phyloP scores from a whole-genome alignment of 1,140 invertebrate genomes.

The Lordiphosa collinella region DNA sequence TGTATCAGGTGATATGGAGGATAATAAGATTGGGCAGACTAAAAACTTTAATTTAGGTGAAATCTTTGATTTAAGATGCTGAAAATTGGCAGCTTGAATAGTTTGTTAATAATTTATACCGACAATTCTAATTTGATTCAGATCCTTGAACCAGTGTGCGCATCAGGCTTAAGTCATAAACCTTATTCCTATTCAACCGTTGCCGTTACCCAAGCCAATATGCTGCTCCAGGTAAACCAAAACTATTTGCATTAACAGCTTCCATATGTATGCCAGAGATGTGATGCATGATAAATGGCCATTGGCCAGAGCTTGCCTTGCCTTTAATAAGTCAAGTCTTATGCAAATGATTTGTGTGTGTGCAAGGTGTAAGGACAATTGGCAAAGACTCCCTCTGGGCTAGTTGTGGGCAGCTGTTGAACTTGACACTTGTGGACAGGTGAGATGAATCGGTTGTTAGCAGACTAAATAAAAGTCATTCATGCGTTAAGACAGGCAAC shows the following conservation, averaged over 20 bases:
- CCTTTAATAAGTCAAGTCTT: constrained; percentile 1
- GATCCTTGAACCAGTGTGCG: too few species aligned
- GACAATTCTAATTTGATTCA: too few species aligned
- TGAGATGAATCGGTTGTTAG: neutral
- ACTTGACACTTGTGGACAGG: neutral
- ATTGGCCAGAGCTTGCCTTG: neutral
- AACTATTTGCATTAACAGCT: neutral
- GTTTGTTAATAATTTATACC: too few species aligned
- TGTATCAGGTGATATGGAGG: too few species aligned
- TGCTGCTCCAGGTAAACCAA: neutral
- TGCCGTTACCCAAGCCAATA: constrained; percentile 1
- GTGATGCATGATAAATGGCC: constrained; percentile 6
- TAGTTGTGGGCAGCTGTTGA: constrained; percentile 2
- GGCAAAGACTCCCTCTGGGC: neutral
- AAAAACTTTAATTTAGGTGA: too few species aligned
- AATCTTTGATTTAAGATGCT: too few species aligned
- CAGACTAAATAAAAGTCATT: too few species aligned
- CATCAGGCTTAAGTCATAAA: neutral
- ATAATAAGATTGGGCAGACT: too few species aligned
- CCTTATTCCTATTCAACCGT: neutral
- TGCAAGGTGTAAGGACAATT: constrained; percentile 6
- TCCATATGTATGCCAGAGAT: too few species aligned
- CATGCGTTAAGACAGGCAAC: too few species aligned
- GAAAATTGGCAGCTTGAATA: too few species aligned
- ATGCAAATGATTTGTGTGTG: constrained; percentile 11